Percentiles rank a stretch among this genome's conserved stretches.
Conservation (phyloP, 2,888 invertebrate genomes). For the Periphyllus acericola region DNA sequence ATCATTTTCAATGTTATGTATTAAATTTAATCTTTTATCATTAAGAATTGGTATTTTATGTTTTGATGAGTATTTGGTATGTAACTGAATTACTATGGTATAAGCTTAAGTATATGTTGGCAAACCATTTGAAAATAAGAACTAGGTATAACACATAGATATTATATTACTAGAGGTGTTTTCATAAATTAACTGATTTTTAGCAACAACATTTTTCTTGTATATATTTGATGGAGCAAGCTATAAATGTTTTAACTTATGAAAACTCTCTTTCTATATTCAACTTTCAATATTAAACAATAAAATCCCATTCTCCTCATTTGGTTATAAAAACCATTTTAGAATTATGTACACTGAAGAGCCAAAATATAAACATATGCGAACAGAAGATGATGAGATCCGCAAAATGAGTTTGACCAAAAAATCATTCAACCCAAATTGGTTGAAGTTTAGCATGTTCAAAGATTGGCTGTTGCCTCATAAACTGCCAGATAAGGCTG, state of each 20-base stretch:
- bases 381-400: constrained; percentile 50
- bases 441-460: constrained; percentile 64
- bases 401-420: constrained; percentile 59
- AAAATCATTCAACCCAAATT: constrained; percentile 64
- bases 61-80: too few relatives aligned
- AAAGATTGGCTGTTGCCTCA: constrained; percentile 66
- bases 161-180: constrained; percentile 21
- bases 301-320: constrained; percentile 45
- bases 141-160: neutral
- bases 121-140: neutral
- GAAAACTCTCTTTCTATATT: constrained; percentile 51
- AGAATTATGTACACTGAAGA: constrained; percentile 58
- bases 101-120: too few relatives aligned
- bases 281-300: constrained; percentile 23
- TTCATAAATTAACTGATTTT: constrained; percentile 30
- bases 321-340: constrained; percentile 54
- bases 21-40: too few relatives aligned
- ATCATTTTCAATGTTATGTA: too few relatives aligned
- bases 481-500: constrained; percentile 65
- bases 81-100: too few relatives aligned
- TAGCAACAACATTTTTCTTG: neutral
- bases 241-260: constrained; percentile 13
- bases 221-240: neutral
- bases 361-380: constrained; percentile 57
- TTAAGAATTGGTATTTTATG: too few relatives aligned